These are phyloP conservation scores for Drosophila multiciliata DNA, from an alignment of 2,888 invertebrate species.

Conservation along the genomic window DNA sequence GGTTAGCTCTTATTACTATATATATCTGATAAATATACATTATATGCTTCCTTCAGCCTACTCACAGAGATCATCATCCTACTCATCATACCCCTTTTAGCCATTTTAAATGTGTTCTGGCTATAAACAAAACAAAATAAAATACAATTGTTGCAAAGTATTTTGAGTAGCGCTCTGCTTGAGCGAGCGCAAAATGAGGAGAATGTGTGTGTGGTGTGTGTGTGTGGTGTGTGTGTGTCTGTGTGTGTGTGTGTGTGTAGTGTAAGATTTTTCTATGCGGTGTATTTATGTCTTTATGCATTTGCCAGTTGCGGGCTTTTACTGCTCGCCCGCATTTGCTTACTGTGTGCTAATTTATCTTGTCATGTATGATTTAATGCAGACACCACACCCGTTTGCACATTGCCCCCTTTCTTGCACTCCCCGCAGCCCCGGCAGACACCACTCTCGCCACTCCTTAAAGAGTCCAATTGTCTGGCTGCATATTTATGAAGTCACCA, in stretches of 20 bases:
- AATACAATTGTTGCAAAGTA: slow-evolving; percentile 14
- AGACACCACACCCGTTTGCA: slow-evolving; percentile 33
- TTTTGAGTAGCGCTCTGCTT: slow-evolving; percentile 45
- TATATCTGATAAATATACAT: background rate
- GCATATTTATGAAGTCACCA: slow-evolving; percentile 54
- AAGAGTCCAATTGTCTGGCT: slow-evolving; percentile 20
- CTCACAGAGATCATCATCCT: background rate
- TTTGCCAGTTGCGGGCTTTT: slow-evolving; percentile 31
- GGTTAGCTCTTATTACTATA: background rate
- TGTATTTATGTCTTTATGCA: slow-evolving; percentile 41
- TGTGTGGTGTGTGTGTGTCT: background rate
- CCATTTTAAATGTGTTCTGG: background rate
- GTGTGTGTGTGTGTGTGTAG: background rate
- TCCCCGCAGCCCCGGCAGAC: background rate
- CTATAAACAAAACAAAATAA: slow-evolving; percentile 14
- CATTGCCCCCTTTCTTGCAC: background rate
- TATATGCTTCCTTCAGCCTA: background rate
- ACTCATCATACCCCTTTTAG: background rate
- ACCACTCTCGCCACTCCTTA: background rate
- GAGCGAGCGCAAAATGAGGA: slow-evolving; percentile 17
- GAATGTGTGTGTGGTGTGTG: background rate
- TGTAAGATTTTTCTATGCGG: background rate
- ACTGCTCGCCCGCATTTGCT: slow-evolving; percentile 27
- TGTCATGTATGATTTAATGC: slow-evolving; percentile 70
- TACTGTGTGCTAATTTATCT: slow-evolving; percentile 66